phyloP scores from a whole-genome alignment of 2,797 vertebrate species.

The Ptychobarbus kaznakovi region DNA sequence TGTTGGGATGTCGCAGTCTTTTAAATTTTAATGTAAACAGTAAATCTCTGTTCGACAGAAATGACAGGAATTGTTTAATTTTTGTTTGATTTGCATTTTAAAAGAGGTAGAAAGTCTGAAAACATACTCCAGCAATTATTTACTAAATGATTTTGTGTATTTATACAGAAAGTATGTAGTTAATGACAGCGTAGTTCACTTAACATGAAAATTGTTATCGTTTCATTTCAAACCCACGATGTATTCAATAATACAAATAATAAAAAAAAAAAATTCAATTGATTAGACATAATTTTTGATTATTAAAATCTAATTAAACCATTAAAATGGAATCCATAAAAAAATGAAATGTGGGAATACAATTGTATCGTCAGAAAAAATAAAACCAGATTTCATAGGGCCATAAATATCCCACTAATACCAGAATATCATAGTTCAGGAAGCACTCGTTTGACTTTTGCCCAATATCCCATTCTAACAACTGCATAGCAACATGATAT shows the following conservation, averaged over 20 bases:
- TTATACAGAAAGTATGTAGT: not conserved
- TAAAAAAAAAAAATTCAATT: not conserved
- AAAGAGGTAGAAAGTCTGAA: not conserved
- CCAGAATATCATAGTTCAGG: not conserved
- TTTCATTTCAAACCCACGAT: not conserved
- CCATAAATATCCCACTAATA: not conserved
- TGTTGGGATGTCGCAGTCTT: not conserved
- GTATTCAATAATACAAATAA: not conserved
- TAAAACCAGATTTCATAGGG: not conserved
- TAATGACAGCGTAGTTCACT: not conserved
- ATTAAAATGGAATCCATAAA: not conserved
- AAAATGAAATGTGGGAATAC: not conserved
- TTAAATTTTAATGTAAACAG: not conserved
- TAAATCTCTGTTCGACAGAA: not conserved
- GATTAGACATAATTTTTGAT: not conserved
- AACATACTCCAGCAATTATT: not conserved
- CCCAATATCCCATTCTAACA: not conserved
- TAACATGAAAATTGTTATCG: not conserved
- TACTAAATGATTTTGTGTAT: not conserved
- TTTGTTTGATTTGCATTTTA: not conserved
- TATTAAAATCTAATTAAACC: not conserved
- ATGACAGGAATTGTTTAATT: not conserved
- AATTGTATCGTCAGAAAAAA: not conserved
- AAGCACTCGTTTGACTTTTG: not conserved
- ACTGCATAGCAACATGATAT: too few relatives aligned